A percentile compares a stretch with the other conserved stretches of the same genome.
Evolutionary conservation across 2,113 vertebrate genomes (phyloP).

Genomic region (Phrynocephalus versicolor): DNA sequence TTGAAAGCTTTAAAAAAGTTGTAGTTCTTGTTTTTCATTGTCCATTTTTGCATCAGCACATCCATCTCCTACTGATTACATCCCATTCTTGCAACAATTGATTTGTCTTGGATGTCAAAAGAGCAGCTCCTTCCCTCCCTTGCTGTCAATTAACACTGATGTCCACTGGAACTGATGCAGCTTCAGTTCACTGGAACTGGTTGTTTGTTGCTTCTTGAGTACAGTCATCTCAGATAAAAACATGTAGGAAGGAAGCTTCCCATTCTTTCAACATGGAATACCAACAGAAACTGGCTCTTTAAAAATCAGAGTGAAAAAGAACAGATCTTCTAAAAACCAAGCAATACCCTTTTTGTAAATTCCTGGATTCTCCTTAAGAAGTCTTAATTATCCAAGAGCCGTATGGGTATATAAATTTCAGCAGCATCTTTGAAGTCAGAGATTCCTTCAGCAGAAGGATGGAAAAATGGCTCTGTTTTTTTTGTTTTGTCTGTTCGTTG

Average conservation of each 20-base stretch:
- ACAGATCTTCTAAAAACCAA: constrained; percentile 39
- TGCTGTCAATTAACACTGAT: constrained; percentile 45
- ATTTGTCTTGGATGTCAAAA: constrained; percentile 54
- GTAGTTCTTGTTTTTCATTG: constrained; percentile 13
- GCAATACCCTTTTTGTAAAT: constrained; percentile 41
- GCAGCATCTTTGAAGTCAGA: constrained; percentile 43
- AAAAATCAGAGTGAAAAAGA: constrained; percentile 69
- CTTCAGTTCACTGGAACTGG: constrained; percentile 26
- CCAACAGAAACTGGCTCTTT: constrained; percentile 65
- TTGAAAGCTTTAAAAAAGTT: constrained; percentile 12
- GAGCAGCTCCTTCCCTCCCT: constrained; percentile 39
- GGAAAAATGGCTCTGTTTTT: constrained; percentile 38
- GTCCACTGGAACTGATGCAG: constrained; percentile 53
- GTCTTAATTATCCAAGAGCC: constrained; percentile 63
- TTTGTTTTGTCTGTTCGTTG: no score
- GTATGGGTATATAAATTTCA: constrained; percentile 61
- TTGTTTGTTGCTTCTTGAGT: constrained; percentile 49
- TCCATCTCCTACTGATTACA: constrained; percentile 22
- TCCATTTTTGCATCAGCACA: constrained; percentile 31
- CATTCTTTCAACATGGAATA: constrained; percentile 57
- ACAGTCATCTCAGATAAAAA: constrained; percentile 55
- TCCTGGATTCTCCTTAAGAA: constrained; percentile 69
- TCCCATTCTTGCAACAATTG: constrained; percentile 35
- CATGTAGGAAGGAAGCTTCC: constrained; percentile 52
- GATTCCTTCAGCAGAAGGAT: constrained; percentile 56